Conservation (phyloP, 2,797 vertebrate genomes). For the Melanogrammus aeglefinus region DNA sequence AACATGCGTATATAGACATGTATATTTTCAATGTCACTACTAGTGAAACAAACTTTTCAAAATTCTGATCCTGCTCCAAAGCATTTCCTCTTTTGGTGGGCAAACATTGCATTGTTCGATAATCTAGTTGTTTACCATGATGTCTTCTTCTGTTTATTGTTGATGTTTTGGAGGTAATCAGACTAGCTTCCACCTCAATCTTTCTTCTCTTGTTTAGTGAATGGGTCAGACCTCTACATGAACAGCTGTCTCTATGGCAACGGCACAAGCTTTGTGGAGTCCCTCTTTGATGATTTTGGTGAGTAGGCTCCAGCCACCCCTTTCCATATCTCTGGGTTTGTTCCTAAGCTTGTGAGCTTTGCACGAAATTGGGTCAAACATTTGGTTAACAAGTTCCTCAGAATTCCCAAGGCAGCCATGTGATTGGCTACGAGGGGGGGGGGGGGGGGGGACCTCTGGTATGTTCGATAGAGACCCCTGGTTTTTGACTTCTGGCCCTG, state of each 20-base stretch:
- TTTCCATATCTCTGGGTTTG: too few species aligned
- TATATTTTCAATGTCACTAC: too few species aligned
- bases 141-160: too few species aligned
- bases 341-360: too few species aligned
- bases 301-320: constrained; percentile 30
- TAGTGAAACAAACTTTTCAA: too few species aligned
- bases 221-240: constrained; percentile 87
- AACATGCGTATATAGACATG: too few species aligned
- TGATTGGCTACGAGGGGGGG: not conserved
- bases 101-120: too few species aligned
- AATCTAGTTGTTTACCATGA: too few species aligned
- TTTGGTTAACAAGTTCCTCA: not conserved
- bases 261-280: constrained; percentile 97
- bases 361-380: not conserved
- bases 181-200: not conserved
- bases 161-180: not conserved
- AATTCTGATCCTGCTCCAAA: too few species aligned
- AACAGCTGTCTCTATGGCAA: constrained; percentile 90
- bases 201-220: constrained; percentile 69
- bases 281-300: constrained; percentile 97
- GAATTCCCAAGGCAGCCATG: not conserved
- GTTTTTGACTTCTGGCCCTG: not conserved
- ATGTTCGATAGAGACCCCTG: not conserved
- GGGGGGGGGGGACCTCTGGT: not conserved
- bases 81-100: too few species aligned